These are phyloP conservation scores for Sinhomidia bicolor DNA, from an alignment of 2,888 invertebrate genomes.

Conservation along the genomic window DNA sequence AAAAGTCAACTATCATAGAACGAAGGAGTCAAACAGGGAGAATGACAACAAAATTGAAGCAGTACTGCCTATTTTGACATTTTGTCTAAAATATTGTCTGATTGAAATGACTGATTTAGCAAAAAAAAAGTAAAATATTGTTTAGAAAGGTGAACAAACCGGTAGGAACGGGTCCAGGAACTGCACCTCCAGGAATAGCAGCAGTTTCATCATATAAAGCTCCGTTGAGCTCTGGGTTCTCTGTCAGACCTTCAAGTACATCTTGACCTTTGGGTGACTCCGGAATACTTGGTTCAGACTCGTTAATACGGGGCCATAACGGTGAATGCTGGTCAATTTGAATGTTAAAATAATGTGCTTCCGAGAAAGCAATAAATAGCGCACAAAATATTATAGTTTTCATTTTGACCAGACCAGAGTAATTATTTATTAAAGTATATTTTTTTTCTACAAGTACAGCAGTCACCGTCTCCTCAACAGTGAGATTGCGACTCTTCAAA, in stretches of 20 bases:
- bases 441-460: not conserved
- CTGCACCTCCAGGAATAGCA: slow-evolving; percentile 24
- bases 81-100: not conserved
- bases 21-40: no score
- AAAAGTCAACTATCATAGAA: no score
- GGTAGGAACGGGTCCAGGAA: not conserved
- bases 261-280: slow-evolving; percentile 43
- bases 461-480: slow-evolving; percentile 34
- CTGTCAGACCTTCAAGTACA: slow-evolving; percentile 24
- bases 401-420: slow-evolving; percentile 38
- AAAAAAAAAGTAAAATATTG: not conserved
- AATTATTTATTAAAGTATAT: not conserved
- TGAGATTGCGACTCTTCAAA: slow-evolving; percentile 37
- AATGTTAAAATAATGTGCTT: slow-evolving; percentile 60
- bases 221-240: slow-evolving; percentile 49
- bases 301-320: slow-evolving; percentile 66
- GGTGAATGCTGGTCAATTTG: slow-evolving; percentile 60
- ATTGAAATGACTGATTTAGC: not conserved
- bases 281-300: slow-evolving; percentile 30
- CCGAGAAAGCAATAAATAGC: slow-evolving; percentile 20
- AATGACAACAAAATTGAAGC: no score
- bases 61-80: not conserved
- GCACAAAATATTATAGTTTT: slow-evolving; percentile 36
- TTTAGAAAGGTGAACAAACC: not conserved
- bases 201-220: slow-evolving; percentile 43